Conservation (phyloP, 2,888 invertebrate species). For the Ariolimax columbianus region DNA sequence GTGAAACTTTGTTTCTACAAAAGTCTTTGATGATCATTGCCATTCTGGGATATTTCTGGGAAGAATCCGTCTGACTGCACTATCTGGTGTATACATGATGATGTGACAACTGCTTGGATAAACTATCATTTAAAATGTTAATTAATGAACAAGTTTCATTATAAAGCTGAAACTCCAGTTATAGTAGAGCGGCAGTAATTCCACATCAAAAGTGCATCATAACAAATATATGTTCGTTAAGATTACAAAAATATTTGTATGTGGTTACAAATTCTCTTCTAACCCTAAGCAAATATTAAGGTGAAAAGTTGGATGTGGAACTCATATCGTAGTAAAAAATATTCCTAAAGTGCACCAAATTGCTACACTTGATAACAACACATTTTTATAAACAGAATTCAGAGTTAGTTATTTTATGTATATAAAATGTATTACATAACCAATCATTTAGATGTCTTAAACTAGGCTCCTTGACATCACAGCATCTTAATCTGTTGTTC, state of each 20-base stretch:
- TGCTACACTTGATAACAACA: not conserved
- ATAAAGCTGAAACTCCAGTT: not conserved
- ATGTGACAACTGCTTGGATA: not conserved
- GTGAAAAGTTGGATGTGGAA: not conserved
- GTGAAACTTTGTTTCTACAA: not conserved
- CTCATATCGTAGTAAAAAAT: not conserved
- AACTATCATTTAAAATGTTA: not conserved
- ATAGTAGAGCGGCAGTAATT: not conserved
- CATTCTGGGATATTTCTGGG: not conserved
- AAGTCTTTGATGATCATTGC: not conserved
- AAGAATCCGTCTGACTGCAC: no score
- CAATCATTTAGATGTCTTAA: not conserved
- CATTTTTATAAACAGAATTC: constrained; percentile 7
- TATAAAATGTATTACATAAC: not conserved
- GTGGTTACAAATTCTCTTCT: constrained; percentile 14
- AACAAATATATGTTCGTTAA: not conserved
- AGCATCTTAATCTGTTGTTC: not conserved
- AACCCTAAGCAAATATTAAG: constrained; percentile 5
- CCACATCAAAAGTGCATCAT: not conserved
- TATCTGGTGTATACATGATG: no score
- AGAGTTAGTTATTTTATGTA: not conserved
- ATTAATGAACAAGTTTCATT: not conserved
- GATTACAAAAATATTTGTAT: constrained; percentile 4
- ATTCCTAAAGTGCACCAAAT: not conserved
- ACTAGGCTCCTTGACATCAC: not conserved